Evolutionary conservation across 2,113 vertebrate species (phyloP).

Genomic region (Genyomyrus donnyi): DNA sequence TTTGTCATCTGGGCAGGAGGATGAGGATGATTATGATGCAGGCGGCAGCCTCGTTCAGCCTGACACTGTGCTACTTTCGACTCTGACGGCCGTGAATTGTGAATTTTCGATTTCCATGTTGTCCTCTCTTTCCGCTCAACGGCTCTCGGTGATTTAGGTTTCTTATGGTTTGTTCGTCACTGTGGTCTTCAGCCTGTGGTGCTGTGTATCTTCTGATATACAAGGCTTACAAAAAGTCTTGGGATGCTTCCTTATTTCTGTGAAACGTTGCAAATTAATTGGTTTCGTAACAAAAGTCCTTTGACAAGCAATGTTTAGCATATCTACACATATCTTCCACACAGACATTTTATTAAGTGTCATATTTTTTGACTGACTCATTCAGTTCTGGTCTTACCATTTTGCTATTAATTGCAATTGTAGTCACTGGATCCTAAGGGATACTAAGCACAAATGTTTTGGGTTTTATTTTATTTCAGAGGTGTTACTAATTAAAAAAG

Average conservation of each 20-base stretch:
- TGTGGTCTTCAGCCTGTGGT: not conserved
- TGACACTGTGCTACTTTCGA: not conserved
- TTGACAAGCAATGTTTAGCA: not conserved
- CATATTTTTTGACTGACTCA: not conserved
- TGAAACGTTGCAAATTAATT: not conserved
- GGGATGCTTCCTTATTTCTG: not conserved
- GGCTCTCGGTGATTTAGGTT: not conserved
- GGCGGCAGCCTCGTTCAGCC: not conserved
- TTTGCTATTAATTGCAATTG: not conserved
- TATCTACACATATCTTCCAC: not conserved
- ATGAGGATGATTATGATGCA: conserved; percentile 34
- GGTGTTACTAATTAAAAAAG: not conserved
- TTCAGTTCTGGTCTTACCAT: not conserved
- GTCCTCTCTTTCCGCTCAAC: not conserved
- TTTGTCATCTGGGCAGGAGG: conserved; percentile 42
- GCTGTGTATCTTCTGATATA: not conserved
- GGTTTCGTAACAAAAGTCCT: not conserved
- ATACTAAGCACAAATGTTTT: not conserved
- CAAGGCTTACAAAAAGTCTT: not conserved
- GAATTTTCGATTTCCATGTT: not conserved
- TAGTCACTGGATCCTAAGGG: not conserved
- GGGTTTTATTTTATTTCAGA: not conserved
- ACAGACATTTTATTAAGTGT: not conserved
- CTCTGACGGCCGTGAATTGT: not conserved
- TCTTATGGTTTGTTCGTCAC: not conserved